Evolutionary conservation across 2,888 invertebrate genomes (phyloP).

Genomic region (Platycheirus albimanus): DNA sequence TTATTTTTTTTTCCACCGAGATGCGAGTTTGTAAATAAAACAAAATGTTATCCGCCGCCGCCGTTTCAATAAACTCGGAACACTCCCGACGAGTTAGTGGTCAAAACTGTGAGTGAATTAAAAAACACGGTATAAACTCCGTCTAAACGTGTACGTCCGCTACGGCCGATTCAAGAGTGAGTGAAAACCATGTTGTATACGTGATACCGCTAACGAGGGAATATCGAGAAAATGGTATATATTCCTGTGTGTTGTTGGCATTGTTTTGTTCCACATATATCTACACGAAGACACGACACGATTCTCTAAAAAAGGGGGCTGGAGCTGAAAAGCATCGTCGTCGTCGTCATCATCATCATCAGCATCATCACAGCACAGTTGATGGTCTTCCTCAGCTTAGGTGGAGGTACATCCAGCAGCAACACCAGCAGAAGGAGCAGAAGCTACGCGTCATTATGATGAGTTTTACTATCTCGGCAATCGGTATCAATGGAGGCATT

Average conservation of each 20-base stretch:
- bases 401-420: conserved; percentile 39
- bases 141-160: conserved; percentile 68
- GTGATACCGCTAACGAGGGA: conserved; percentile 73
- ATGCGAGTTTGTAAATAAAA: conserved; percentile 19
- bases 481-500: conserved; percentile 42
- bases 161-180: conserved; percentile 61
- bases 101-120: conserved; percentile 77
- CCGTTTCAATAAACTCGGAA: conserved; percentile 76
- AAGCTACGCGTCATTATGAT: conserved; percentile 58
- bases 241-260: conserved; percentile 67
- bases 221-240: conserved; percentile 71
- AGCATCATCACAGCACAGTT: conserved; percentile 34
- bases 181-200: conserved; percentile 63
- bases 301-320: conserved; percentile 58
- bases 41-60: conserved; percentile 45
- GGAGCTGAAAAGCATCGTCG: conserved; percentile 63
- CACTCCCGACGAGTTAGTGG: conserved; percentile 82
- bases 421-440: too few species aligned
- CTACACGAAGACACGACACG: conserved; percentile 37
- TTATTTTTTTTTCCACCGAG: neutral
- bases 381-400: conserved; percentile 26
- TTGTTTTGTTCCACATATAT: conserved; percentile 54
- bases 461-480: conserved; percentile 49
- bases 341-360: conserved; percentile 52
- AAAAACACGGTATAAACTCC: conserved; percentile 49